Base-by-base conservation (phyloP, 2,113 vertebrate species). In the Sapajus apella region DNA sequence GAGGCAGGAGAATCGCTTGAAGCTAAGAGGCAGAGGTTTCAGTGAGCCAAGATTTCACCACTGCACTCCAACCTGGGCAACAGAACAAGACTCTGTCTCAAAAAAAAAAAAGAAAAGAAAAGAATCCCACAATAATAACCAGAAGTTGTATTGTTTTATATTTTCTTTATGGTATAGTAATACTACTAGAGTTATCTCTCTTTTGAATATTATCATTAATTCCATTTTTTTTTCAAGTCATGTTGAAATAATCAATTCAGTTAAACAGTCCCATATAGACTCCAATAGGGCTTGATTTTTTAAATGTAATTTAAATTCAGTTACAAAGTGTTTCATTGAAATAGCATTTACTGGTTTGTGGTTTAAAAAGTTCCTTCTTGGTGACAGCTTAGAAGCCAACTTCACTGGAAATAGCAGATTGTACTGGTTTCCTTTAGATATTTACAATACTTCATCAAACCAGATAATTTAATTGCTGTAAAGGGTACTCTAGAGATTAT, bases 341-440 rank as follows among this genome's bases (percentile, higher is more conserved):
- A 92, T 77, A 27, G 8, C 12, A 35, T 37, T 82, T 87, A 83
- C 3, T 91, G 52, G 35, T 83, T 79, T 96, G 72, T 96, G 87
- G 66, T 80, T 96, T 96, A 84, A 90, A 25, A 91, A 97, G 91
- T 92, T 92, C 14, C 68, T 84, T 86, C 75, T 61, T 58, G 58
- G 87, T 77, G 72, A 85, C 27, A 92, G 76, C 37, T 89, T 83
- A 96, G 90, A 96, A 27, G 25, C 76, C 70, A 79, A 72, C 21
- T 89, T 94, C 47, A 76, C 56, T 52, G 21, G 91, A 94, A 93
- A 97, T 47, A 90, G 32, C 50, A 75, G 52, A 73, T 50, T 66
- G 16, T 50, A 64, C 61, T 77, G 55, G 27, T n/a, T 82, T 97
- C 64, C 90, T 92, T 84, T 56, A 83, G 82, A 52, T 68, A 96